These are phyloP conservation scores for Rhysida immarginata DNA, from an alignment of 1,140 invertebrate genomes.

Conservation along the genomic window DNA sequence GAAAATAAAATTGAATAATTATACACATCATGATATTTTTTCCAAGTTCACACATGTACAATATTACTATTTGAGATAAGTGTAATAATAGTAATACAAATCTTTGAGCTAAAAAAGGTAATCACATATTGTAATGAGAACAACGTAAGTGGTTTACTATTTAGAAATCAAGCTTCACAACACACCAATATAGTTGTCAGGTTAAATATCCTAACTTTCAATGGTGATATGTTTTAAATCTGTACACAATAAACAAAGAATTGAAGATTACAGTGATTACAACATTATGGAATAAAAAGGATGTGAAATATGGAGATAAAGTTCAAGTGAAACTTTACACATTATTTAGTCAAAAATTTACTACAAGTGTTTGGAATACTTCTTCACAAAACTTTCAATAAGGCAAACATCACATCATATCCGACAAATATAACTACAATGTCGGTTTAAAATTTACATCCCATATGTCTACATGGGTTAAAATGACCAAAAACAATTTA, in stretches of 20 bases:
- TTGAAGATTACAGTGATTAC: constrained; percentile 3
- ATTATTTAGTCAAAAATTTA: too few relatives aligned
- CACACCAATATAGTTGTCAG: constrained; percentile 2
- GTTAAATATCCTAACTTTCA: constrained; percentile 4
- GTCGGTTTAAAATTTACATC: background rate
- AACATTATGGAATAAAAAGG: constrained; percentile 8
- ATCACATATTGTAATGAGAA: background rate
- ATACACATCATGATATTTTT: background rate
- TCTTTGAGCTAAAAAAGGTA: constrained; percentile 2
- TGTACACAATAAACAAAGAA: constrained; percentile 5
- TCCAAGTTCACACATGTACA: background rate
- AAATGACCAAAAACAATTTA: background rate
- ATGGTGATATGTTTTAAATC: constrained; percentile 6
- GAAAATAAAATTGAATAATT: background rate
- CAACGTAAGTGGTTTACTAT: too few relatives aligned
- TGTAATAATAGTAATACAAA: constrained; percentile 2
- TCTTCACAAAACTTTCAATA: too few relatives aligned
- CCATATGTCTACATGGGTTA: background rate
- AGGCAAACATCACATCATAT: background rate
- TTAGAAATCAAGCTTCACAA: background rate
- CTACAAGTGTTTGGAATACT: too few relatives aligned
- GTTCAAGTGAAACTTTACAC: constrained; percentile 2
- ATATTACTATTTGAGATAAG: background rate
- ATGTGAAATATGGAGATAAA: background rate
- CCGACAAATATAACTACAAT: background rate